Evolutionary conservation across 2,797 vertebrate genomes (phyloP), one percentile per base, ranked within the genome.

Genomic region (Urocyon cinereoargenteus): DNA sequence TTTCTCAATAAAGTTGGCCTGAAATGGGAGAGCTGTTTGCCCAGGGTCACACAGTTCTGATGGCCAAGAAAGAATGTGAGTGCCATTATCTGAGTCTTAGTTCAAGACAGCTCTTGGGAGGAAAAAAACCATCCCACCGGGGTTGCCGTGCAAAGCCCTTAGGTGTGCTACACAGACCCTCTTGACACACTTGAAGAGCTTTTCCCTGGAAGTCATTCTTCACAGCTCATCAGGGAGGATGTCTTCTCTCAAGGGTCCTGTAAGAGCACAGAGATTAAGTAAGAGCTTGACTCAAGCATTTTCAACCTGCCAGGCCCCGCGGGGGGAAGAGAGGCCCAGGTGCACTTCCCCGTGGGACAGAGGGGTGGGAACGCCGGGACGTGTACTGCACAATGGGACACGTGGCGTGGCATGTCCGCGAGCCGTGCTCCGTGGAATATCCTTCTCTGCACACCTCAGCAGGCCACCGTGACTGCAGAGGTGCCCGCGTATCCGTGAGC

Each of bases 231-330:
- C 9, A 31, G 64, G 75, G 26, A 77, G 22, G 53, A 51, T 13
- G 16, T 57, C 73, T 94, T 95, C 84, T 84, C 94, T 97, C 89
- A 91, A 94, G 75, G 59, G 83, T 55, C 59, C 70, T 78, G 0
- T 89, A 70, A 87, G 87, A 86, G 82, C 96, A 81, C 68, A 70
- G 55, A 97, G 84, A 93, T 91, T 95, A 96, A 94, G 26, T 64
- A 70, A 87, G 62, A 89, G 78, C 61, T 75, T 90, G 73, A 93
- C 62, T 94, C 22, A 72, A 91, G 40, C 19, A 14, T 84, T 94
- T 93, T 75, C 79, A 86, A 66, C 55, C 70, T 77, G 21, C n/a
- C 36, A 73, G 79, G 53, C 15, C 64, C 34, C 55, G 4, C 7
- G 7, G 1, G n/a, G 11, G 34, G 62, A 83, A 88, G 9, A 6